Evolutionary conservation across 2,888 invertebrate species (phyloP), one percentile per base, ranked within the genome.

Genomic region (Trisateles emortualis): DNA sequence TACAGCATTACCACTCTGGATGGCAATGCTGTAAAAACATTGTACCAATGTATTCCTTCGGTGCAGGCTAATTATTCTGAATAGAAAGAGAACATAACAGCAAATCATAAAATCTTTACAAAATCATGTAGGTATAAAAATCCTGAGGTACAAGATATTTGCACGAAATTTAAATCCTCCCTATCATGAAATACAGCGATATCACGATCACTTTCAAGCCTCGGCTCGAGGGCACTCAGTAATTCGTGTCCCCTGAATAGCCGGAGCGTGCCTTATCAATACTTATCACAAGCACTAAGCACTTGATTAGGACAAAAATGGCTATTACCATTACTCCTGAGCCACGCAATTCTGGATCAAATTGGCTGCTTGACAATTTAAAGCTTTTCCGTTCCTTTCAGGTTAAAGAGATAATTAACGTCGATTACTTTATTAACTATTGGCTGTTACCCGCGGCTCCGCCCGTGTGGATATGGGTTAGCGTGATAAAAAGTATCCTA

Each of bases 241-340:
- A 79, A 77, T 75, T 79, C 71, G 72, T 68, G 68, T 58, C 55
- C 52, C 46, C 52, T 71, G 69, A 79, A 85, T 79, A 70, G 79
- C 56, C 59, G 54, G 60, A 60, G 64, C 88, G 88, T 88, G 88
- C 78, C 79, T 83, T 86, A 88, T 87, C 86, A 68, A 30, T 60
- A 71, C 80, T 82, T 86, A 87, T 87, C 86, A 67, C 32, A 61
- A 73, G 63, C 61, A 68, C 68, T 67, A 69, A 78, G 70, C 71
- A 65, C 75, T 71, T 81, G 79, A 86, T 87, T 83, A 76, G 64
- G 64, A 58, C 56, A 75, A 81, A 81, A 84, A 76, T 75, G 73
- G 67, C 66, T 66, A 61, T 72, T 66, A 52, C 61, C 64, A 67
- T 68, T 67, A 68, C 59, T 58, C 55, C 53, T 64, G 64, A 64